A percentile compares a stretch with the other conserved stretches of the same genome.
These are phyloP conservation scores for Lepus timidus DNA, from an alignment of 2,113 vertebrate genomes.

Conservation along the genomic window DNA sequence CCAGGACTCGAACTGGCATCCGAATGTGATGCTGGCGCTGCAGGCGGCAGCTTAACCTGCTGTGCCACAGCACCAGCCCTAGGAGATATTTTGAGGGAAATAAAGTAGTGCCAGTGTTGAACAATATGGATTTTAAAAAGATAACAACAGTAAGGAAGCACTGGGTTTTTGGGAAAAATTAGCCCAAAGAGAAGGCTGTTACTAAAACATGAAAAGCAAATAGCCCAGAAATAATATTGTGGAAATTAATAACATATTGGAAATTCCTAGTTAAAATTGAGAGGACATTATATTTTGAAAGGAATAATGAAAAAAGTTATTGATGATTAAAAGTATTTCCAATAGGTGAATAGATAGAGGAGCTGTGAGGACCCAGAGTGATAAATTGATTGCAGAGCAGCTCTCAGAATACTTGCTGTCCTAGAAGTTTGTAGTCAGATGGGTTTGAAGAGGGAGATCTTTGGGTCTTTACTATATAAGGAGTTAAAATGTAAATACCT, in stretches of 20 bases:
- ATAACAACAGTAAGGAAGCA: background rate
- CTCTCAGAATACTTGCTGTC: background rate
- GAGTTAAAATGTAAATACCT: background rate
- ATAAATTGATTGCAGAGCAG: constrained; percentile 25
- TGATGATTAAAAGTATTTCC: constrained; percentile 9
- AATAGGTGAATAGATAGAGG: background rate
- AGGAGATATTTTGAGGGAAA: background rate
- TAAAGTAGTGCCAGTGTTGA: constrained; percentile 6
- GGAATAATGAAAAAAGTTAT: constrained; percentile 1
- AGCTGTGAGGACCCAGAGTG: background rate
- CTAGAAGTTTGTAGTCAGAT: background rate
- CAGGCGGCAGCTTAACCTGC: too few relatives aligned
- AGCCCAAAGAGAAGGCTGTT: background rate
- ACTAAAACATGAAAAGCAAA: constrained; percentile 27
- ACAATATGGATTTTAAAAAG: background rate
- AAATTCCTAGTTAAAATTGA: constrained; percentile 11
- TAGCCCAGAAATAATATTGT: background rate
- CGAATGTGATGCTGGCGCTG: too few relatives aligned
- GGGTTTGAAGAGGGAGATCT: background rate
- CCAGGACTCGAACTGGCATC: too few relatives aligned
- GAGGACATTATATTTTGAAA: background rate
- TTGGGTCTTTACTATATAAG: background rate
- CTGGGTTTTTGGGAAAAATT: background rate
- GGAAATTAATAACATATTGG: constrained; percentile 17
- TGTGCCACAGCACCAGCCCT: too few relatives aligned